Evolutionary conservation across 2,113 vertebrate genomes (phyloP).

Genomic region (Hippocampus abdominalis): DNA sequence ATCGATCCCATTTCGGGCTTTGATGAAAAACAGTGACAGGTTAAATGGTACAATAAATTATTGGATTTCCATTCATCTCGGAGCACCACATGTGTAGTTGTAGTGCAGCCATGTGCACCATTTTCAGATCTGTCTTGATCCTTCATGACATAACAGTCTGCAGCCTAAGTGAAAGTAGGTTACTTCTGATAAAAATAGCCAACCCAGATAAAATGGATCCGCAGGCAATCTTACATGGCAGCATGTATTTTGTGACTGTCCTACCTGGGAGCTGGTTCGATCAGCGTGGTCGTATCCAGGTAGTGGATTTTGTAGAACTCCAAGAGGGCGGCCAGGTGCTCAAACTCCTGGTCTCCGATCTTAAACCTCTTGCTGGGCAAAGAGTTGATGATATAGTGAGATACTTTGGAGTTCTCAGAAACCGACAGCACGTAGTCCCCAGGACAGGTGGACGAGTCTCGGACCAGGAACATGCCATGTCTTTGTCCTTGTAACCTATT

Average conservation of each 20-base stretch:
- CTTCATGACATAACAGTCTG: slow-evolving; percentile 8
- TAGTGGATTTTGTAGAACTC: slow-evolving; percentile 99
- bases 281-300: slow-evolving; percentile 96
- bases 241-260: background rate
- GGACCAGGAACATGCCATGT: slow-evolving; percentile 92
- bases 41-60: background rate
- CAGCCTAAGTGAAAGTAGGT: slow-evolving; percentile 28
- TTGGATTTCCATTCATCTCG: background rate
- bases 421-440: slow-evolving; percentile 97
- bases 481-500: slow-evolving; percentile 90
- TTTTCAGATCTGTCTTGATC: background rate
- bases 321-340: slow-evolving; percentile 87
- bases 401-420: slow-evolving; percentile 96
- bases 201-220: slow-evolving; percentile 12
- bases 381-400: slow-evolving; percentile 98
- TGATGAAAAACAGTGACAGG: background rate
- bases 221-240: background rate
- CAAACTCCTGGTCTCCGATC: slow-evolving; percentile 97
- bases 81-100: background rate
- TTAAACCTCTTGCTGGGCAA: slow-evolving; percentile 93
- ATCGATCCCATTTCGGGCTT: background rate
- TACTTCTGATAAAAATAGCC: slow-evolving; percentile 33
- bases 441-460: slow-evolving; percentile 95
- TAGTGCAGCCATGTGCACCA: background rate
- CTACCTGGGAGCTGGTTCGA: slow-evolving; percentile 94